Percentiles rank a stretch among this genome's conserved stretches.
phyloP scores from a whole-genome alignment of 2,113 vertebrate genomes.

The Genyomyrus donnyi region DNA sequence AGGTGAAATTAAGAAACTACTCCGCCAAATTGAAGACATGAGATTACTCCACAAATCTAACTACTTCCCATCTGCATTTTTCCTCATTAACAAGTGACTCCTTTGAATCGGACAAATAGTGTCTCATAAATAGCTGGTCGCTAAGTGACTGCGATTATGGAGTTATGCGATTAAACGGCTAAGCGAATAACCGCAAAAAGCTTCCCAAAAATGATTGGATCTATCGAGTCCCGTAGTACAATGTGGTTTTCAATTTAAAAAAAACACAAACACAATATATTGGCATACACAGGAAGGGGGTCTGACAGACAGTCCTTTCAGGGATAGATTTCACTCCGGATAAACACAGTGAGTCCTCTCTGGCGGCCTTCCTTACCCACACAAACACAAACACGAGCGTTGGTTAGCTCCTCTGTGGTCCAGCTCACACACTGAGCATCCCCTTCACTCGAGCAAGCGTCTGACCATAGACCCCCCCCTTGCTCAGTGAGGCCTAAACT shows the following conservation, averaged over 20 bases:
- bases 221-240: not conserved
- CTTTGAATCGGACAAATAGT: not conserved
- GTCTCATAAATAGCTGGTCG: not conserved
- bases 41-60: not conserved
- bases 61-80: not conserved
- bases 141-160: not conserved
- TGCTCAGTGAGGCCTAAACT: not conserved
- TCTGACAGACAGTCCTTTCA: constrained; percentile 36
- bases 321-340: constrained; percentile 9
- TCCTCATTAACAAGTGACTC: not conserved
- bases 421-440: not conserved
- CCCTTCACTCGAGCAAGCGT: not conserved
- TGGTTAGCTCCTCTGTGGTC: not conserved
- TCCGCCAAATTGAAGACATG: not conserved
- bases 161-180: constrained; percentile 16
- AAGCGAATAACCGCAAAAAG: not conserved
- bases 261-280: not conserved
- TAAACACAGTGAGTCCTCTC: constrained; percentile 33
- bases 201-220: not conserved
- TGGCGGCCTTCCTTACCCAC: constrained; percentile 45
- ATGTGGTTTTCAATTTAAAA: not conserved
- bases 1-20: not conserved
- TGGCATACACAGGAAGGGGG: not conserved
- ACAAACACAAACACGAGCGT: constrained; percentile 29
- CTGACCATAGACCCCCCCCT: not conserved